Conservation (phyloP, 2,113 vertebrate species). For the Gobiocypris rarus region DNA sequence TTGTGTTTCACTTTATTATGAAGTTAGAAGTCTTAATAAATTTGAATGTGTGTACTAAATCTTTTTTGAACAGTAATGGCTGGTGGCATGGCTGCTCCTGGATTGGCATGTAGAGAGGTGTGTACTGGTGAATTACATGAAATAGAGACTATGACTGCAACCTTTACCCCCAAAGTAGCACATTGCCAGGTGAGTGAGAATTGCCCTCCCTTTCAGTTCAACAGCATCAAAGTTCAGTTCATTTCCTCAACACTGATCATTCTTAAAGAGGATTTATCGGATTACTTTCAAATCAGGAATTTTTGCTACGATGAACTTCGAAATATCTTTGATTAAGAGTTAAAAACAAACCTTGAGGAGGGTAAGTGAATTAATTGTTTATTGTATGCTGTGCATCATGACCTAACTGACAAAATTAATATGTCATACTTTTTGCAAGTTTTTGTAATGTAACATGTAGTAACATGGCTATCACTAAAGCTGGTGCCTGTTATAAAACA, state of each 20-base stretch:
- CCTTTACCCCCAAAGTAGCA: constrained; percentile 46
- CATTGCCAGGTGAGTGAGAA: constrained; percentile 53
- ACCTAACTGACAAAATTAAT: too few relatives aligned
- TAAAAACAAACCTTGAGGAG: constrained; percentile 16
- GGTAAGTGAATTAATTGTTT: constrained; percentile 26
- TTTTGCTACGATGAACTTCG: not conserved
- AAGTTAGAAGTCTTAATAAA: not conserved
- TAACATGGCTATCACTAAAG: not conserved
- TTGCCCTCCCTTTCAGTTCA: constrained; percentile 41
- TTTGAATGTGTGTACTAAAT: not conserved
- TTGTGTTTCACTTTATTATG: constrained; percentile 6
- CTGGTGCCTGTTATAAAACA: not conserved
- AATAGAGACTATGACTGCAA: constrained; percentile 39
- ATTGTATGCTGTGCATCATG: not conserved
- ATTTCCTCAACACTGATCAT: constrained; percentile 32
- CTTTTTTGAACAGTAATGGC: not conserved
- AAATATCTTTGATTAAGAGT: not conserved
- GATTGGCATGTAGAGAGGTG: constrained; percentile 3
- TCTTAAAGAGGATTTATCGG: constrained; percentile 8
- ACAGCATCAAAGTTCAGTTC: constrained; percentile 57
- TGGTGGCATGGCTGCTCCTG: not conserved
- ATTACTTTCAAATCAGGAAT: constrained; percentile 9
- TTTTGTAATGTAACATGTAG: not conserved
- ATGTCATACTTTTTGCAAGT: not conserved
- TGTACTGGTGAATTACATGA: constrained; percentile 25